A percentile compares a stretch with the other conserved stretches of the same genome.
These are phyloP conservation scores for Schizotus pectinicornis DNA, from an alignment of 2,888 invertebrate genomes.

Conservation along the genomic window DNA sequence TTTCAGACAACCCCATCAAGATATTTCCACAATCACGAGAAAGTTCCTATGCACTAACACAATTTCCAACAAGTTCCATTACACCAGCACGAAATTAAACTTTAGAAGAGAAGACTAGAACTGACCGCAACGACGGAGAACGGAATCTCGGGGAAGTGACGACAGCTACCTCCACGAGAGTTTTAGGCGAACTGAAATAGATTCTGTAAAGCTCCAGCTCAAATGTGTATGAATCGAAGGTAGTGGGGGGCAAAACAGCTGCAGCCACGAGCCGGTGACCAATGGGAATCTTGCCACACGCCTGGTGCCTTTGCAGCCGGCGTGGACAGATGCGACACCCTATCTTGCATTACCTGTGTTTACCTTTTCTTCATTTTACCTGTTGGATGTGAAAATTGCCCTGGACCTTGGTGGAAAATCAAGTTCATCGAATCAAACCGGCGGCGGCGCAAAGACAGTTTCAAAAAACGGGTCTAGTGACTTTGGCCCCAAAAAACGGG, in stretches of 20 bases:
- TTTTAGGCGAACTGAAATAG: constrained; percentile 39
- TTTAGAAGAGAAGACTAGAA: constrained; percentile 1
- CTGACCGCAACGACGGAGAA: background rate
- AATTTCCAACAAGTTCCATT: constrained; percentile 35
- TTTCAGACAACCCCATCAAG: constrained; percentile 57
- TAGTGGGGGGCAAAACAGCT: constrained; percentile 51
- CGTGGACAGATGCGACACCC: constrained; percentile 52
- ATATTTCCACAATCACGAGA: constrained; percentile 30
- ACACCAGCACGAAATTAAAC: constrained; percentile 4
- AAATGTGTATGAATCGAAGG: constrained; percentile 43
- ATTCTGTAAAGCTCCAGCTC: constrained; percentile 40
- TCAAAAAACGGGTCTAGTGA: too few relatives aligned
- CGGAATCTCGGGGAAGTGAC: background rate
- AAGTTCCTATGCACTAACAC: constrained; percentile 37
- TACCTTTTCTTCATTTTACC: constrained; percentile 38
- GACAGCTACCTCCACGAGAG: constrained; percentile 5
- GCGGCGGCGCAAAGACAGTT: too few relatives aligned
- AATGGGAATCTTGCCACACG: constrained; percentile 63
- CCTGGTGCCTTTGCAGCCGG: constrained; percentile 63
- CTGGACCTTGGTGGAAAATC: constrained; percentile 1
- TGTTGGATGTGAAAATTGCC: constrained; percentile 27
- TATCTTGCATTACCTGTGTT: constrained; percentile 45
- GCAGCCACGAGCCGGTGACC: constrained; percentile 64
- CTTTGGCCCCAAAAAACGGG: too few relatives aligned
- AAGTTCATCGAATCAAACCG: background rate